A percentile compares a stretch with the other conserved stretches of the same genome.
Evolutionary conservation across 2,888 invertebrate species (phyloP).

Genomic region (Heliconius ethilla): DNA sequence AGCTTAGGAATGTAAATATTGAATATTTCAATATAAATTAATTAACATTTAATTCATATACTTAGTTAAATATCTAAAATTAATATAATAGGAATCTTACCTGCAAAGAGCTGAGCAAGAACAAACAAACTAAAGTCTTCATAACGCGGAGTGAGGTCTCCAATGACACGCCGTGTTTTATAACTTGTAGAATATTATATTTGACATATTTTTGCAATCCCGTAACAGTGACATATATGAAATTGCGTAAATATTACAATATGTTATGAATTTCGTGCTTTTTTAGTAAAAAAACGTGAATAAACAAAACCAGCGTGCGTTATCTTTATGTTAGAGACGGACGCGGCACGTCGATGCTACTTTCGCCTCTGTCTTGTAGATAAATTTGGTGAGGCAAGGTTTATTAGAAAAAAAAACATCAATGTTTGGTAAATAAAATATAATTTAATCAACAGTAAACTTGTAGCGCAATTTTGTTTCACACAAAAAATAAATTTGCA

Average conservation of each 20-base stretch:
- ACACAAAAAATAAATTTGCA: too few relatives aligned
- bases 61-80: neutral
- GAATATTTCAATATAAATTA: too few relatives aligned
- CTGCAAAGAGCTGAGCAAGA: constrained; percentile 44
- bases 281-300: neutral
- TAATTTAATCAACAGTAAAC: too few relatives aligned
- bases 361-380: neutral
- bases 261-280: neutral
- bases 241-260: constrained; percentile 11
- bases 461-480: too few relatives aligned
- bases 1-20: too few relatives aligned
- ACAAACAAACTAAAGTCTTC: constrained; percentile 37
- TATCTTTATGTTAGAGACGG: neutral
- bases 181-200: constrained; percentile 24
- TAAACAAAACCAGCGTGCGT: neutral
- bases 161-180: constrained; percentile 31
- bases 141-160: constrained; percentile 31
- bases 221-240: constrained; percentile 8
- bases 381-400: too few relatives aligned
- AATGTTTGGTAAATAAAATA: too few relatives aligned
- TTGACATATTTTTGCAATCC: constrained; percentile 32
- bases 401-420: too few relatives aligned
- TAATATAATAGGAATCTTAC: constrained; percentile 35
- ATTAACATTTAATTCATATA: too few relatives aligned
- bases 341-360: constrained; percentile 1